Evolutionary conservation across 2,113 vertebrate genomes (phyloP).

Genomic region (Ahaetulla prasina): DNA sequence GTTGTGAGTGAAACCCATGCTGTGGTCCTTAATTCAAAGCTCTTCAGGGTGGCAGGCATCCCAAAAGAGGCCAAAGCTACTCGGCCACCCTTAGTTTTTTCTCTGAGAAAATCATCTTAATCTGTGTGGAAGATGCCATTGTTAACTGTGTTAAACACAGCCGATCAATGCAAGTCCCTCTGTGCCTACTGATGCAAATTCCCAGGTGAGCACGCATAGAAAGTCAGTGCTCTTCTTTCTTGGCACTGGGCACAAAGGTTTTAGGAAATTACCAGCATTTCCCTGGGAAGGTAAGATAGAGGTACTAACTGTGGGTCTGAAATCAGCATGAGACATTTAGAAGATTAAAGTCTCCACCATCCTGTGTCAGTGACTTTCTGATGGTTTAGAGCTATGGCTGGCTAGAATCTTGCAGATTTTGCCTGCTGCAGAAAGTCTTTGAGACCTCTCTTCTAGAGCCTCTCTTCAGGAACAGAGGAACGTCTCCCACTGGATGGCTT

Average conservation of each 20-base stretch:
- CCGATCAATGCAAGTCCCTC: not conserved
- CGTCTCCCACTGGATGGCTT: no score
- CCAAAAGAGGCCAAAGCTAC: not conserved
- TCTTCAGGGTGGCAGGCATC: not conserved
- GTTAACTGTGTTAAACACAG: not conserved
- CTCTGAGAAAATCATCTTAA: not conserved
- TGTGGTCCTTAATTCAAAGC: not conserved
- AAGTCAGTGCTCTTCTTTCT: not conserved
- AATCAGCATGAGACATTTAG: not conserved
- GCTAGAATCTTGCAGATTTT: not conserved
- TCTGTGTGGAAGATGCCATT: not conserved
- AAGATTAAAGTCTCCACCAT: not conserved
- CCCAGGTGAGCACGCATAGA: not conserved
- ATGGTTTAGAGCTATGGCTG: not conserved
- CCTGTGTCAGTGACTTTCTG: not conserved
- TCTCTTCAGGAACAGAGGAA: not conserved
- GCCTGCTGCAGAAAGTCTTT: not conserved
- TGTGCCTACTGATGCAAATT: not conserved
- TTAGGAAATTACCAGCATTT: not conserved
- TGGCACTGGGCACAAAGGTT: not conserved
- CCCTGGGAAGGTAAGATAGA: not conserved
- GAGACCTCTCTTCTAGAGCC: not conserved
- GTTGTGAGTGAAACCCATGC: not conserved
- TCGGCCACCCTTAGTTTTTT: not conserved
- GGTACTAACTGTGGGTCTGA: no score